phyloP scores from a whole-genome alignment of 1,140 invertebrate species.

The Calephelis virginiensis region DNA sequence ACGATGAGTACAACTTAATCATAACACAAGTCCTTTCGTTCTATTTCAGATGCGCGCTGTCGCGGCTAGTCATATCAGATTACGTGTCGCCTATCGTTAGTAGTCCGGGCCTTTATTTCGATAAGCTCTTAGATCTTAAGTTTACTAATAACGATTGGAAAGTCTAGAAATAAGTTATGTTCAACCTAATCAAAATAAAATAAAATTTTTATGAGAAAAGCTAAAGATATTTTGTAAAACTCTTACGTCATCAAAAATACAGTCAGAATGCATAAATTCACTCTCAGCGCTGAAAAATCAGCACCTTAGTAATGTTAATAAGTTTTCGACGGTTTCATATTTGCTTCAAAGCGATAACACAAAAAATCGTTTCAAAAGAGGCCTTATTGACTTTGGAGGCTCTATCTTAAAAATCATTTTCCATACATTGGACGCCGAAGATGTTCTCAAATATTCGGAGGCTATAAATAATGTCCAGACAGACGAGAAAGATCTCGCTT shows the following conservation, averaged over 20 bases:
- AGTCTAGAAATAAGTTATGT: conserved; percentile 8
- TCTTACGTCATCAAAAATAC: conserved; percentile 11
- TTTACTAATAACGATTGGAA: conserved; percentile 3
- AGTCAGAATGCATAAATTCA: conserved; percentile 4
- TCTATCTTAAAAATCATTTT: conserved; percentile 29
- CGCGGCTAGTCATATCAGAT: background rate
- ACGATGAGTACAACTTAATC: background rate
- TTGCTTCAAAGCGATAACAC: conserved; percentile 12
- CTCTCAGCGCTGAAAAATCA: conserved; percentile 12
- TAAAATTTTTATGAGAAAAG: conserved; percentile 11
- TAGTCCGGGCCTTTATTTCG: background rate
- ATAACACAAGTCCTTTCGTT: background rate
- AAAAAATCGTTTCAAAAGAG: conserved; percentile 24
- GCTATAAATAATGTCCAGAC: conserved; percentile 29
- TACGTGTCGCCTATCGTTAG: background rate
- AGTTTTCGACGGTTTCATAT: conserved; percentile 28
- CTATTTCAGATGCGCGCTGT: conserved; percentile 4
- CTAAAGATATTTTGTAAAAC: conserved; percentile 4
- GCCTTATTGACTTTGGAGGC: conserved; percentile 22
- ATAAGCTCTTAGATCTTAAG: background rate
- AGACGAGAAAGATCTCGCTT: conserved; percentile 29
- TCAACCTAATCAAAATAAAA: conserved; percentile 7
- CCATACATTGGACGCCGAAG: conserved; percentile 28
- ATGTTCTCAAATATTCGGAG: conserved; percentile 26
- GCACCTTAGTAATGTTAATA: conserved; percentile 17